These are phyloP conservation scores for Montifringilla adamsi DNA, from an alignment of 2,113 vertebrate species.

Conservation along the genomic window DNA sequence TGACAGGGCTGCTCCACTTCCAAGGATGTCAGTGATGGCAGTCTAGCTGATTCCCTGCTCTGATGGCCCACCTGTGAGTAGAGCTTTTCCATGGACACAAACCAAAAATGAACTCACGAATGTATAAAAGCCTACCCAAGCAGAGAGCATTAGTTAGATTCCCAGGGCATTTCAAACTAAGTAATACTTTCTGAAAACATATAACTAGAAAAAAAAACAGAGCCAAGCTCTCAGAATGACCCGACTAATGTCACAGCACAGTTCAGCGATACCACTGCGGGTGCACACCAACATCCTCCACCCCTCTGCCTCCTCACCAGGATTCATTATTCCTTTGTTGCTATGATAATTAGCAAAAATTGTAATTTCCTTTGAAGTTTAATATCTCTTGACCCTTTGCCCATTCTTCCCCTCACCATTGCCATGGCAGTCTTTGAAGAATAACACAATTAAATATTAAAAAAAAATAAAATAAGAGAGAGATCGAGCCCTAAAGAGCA, in stretches of 20 bases:
- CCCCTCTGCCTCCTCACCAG: neutral
- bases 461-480: neutral
- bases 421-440: neutral
- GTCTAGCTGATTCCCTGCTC: neutral
- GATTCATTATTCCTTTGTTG: neutral
- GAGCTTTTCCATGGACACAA: neutral
- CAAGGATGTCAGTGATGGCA: neutral
- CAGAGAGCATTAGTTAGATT: neutral
- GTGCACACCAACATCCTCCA: fast-evolving
- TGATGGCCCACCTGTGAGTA: fast-evolving
- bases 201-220: neutral
- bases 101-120: fast-evolving
- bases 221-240: neutral
- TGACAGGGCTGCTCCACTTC: neutral
- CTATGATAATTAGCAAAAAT: neutral
- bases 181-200: neutral
- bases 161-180: neutral
- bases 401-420: neutral
- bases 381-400: neutral
- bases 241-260: neutral
- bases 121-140: neutral
- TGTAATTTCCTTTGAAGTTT: neutral
- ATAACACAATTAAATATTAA: neutral
- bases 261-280: fast-evolving
- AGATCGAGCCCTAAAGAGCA: neutral